Base-by-base conservation (phyloP, 2,113 vertebrate genomes). In the Pelmatolapia mariae region DNA sequence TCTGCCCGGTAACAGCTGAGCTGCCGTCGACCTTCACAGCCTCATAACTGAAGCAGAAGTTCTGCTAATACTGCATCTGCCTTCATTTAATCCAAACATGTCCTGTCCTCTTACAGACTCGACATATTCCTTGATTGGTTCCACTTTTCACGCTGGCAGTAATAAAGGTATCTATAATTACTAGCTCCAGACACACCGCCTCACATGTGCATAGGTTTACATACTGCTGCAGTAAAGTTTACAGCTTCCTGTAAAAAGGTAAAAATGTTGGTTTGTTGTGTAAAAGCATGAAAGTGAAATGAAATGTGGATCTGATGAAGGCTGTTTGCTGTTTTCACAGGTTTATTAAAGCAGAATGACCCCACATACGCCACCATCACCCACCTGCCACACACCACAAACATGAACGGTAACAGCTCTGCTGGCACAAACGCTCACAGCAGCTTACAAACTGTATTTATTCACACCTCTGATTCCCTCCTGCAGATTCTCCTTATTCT, bases 51-150 rank as follows among this genome's bases (percentile, higher is more conserved):
- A 59, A 29, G 31, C 78, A 16, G 36, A 0, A 0, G 0, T 66
- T 31, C 8, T 8, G 24, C 38, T 61, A 0, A 82, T 18, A 73
- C 15, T 24, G 3, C 5, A 0, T 0, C 38, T 71, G 38, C 66
- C n/a, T 71, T 71, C 0, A 10, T 71, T 45, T 18, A 45, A 73
- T 73, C 40, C 22, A 73, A 73, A 10, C 15, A 11, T 45, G 40
- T 66, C 57, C 26, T 1, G 11, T 59, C 61, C 33, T 16, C 38
- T 47, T 5, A 73, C 68, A 73, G 68, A 43, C 15, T 45, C 68
- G 0, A 26, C 38, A 45, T 45, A 73, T 47, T 45, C 68, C 40
- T 29, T 73, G 13, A 73, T 26, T 18, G 38, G 22, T 26, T 73
- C 22, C 13, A 43, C 66, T 18, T 73, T 45, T 2, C 66, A 45